These are phyloP conservation scores for Sebastes steindachneri DNA, from an alignment of 2,797 vertebrate species.

Conservation along the genomic window DNA sequence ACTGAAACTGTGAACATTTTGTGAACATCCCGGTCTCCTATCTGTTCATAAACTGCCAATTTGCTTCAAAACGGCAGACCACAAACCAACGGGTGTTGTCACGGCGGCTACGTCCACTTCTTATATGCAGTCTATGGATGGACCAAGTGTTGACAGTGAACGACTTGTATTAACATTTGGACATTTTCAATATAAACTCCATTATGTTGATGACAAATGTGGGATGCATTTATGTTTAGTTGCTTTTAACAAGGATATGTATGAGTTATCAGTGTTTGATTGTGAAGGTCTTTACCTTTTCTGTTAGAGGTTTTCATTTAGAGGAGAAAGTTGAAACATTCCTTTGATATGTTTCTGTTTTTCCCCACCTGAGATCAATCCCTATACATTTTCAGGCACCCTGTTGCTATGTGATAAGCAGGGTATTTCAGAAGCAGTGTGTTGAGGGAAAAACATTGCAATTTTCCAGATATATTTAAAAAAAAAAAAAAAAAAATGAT, in stretches of 20 bases:
- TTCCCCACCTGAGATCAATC: constrained; percentile 10
- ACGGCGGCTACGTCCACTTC: too few relatives aligned
- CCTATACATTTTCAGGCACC: constrained; percentile 19
- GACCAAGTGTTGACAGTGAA: background rate
- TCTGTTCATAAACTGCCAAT: background rate
- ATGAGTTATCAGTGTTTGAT: background rate
- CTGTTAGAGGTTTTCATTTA: constrained; percentile 15
- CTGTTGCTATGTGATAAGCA: constrained; percentile 33
- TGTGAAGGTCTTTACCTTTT: background rate
- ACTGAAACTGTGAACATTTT: background rate
- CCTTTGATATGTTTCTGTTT: background rate
- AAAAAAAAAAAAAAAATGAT: background rate
- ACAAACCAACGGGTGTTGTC: too few relatives aligned
- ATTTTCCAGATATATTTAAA: background rate
- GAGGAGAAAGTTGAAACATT: constrained; percentile 12
- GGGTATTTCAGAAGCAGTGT: background rate
- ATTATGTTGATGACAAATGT: background rate
- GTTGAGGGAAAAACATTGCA: background rate
- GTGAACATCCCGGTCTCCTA: background rate
- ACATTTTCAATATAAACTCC: background rate
- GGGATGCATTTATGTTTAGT: background rate
- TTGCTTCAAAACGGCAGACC: background rate
- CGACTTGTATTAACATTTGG: background rate
- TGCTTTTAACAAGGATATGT: background rate
- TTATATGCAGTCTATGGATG: too few relatives aligned